phyloP scores from a whole-genome alignment of 2,113 vertebrate genomes.

The Albula glossodonta region DNA sequence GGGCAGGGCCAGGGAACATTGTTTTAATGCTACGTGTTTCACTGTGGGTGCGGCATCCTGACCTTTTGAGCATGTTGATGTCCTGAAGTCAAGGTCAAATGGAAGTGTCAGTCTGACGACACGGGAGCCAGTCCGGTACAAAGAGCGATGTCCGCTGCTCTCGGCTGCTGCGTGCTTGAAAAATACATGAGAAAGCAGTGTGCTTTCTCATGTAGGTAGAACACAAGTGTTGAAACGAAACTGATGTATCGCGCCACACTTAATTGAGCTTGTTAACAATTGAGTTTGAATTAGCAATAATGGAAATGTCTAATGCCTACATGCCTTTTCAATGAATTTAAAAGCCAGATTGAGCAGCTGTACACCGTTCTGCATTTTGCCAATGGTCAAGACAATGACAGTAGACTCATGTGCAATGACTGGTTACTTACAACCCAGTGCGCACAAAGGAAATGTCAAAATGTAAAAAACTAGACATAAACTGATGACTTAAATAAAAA shows the following conservation, averaged over 20 bases:
- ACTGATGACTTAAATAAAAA: too few relatives aligned
- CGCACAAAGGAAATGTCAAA: too few relatives aligned
- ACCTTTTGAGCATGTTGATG: background rate
- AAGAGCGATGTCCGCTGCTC: too few relatives aligned
- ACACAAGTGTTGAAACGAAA: background rate
- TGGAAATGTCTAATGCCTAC: background rate
- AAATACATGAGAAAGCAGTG: too few relatives aligned
- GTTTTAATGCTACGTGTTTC: background rate
- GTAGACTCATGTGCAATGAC: too few relatives aligned
- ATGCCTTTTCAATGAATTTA: background rate
- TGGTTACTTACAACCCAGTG: too few relatives aligned
- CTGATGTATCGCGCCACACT: background rate
- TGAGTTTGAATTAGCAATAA: background rate
- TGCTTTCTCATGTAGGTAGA: slow-evolving; percentile 3
- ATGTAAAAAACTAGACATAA: too few relatives aligned
- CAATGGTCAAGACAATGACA: too few relatives aligned
- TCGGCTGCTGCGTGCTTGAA: too few relatives aligned
- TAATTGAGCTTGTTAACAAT: background rate
- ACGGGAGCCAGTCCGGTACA: background rate
- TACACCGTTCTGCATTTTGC: background rate
- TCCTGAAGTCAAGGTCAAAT: background rate
- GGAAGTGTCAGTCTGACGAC: background rate
- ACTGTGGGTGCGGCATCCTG: background rate
- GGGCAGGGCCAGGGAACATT: background rate
- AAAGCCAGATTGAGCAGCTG: background rate